Percentiles rank a stretch among this genome's conserved stretches.
Conservation (phyloP, 2,888 invertebrate species). For the Caenorhabditis macrosperma region DNA sequence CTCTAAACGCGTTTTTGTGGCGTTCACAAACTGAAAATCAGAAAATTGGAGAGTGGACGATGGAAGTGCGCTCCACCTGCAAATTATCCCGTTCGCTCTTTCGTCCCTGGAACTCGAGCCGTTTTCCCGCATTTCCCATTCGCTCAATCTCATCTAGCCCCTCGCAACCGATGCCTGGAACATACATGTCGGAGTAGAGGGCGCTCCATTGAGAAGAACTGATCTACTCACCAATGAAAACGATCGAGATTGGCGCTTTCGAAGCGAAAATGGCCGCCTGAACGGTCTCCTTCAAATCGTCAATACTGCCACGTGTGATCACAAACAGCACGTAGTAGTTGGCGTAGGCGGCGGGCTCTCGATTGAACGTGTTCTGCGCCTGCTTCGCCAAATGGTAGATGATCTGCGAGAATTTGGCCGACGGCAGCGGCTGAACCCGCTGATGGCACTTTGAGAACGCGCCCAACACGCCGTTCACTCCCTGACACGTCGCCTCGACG, state of each 20-base stretch:
- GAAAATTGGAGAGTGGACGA: neutral
- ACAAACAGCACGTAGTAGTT: conserved; percentile 69
- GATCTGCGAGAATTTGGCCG: conserved; percentile 73
- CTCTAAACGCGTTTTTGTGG: conserved; percentile 53
- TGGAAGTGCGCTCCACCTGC: conserved; percentile 44
- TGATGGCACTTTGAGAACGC: conserved; percentile 70
- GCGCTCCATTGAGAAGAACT: too few relatives aligned
- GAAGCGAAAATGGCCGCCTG: conserved; percentile 75
- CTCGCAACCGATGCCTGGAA: conserved; percentile 69
- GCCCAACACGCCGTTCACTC: conserved; percentile 63
- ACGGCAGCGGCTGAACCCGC: conserved; percentile 67
- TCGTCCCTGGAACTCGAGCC: conserved; percentile 73
- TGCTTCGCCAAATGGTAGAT: conserved; percentile 71
- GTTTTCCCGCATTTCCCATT: conserved; percentile 71
- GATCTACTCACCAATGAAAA: conserved; percentile 45
- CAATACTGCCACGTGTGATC: conserved; percentile 71
- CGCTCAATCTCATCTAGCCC: conserved; percentile 70
- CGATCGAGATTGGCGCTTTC: conserved; percentile 69
- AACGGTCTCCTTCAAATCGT: conserved; percentile 74
- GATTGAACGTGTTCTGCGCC: conserved; percentile 43
- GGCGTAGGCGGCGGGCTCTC: conserved; percentile 14
- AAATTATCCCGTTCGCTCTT: conserved; percentile 72
- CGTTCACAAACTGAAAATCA: conserved; percentile 60
- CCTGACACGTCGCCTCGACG: conserved; percentile 72
- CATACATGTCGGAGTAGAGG: too few relatives aligned